phyloP scores from a whole-genome alignment of 1,140 invertebrate species.

The Dendroctonus ponderosae region DNA sequence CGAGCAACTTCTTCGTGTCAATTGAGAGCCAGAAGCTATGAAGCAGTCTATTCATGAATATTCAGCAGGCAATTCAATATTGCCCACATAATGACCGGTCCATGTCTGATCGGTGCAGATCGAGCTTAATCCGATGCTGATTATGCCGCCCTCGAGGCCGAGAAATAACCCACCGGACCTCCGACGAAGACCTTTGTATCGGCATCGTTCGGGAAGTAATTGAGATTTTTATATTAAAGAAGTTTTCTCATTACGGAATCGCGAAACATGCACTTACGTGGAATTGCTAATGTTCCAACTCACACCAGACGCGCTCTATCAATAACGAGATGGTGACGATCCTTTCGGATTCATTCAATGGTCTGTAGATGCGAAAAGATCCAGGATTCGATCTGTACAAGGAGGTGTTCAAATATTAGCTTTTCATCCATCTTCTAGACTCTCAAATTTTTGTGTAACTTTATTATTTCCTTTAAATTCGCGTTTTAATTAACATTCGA shows the following conservation, averaged over 20 bases:
- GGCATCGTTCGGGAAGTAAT: conserved; percentile 21
- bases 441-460: no score
- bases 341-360: no score
- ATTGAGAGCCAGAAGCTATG: no score
- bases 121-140: conserved; percentile 20
- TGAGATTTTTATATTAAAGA: conserved; percentile 34
- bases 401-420: no score
- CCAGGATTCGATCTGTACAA: no score
- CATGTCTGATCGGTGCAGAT: conserved; percentile 13
- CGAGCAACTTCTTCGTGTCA: no score
- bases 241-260: conserved; percentile 27
- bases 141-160: conserved; percentile 26
- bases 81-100: not conserved
- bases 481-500: no score
- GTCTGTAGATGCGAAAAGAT: no score
- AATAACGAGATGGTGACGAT: no score
- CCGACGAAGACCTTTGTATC: conserved; percentile 28
- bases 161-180: conserved; percentile 20
- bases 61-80: conserved; percentile 12
- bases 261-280: conserved; percentile 10
- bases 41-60: conserved; percentile 15
- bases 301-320: no score
- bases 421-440: no score
- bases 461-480: no score
- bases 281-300: conserved; percentile 23